Evolutionary conservation across 2,888 invertebrate genomes (phyloP).

Genomic region (Dyspetes luteomarginatus): DNA sequence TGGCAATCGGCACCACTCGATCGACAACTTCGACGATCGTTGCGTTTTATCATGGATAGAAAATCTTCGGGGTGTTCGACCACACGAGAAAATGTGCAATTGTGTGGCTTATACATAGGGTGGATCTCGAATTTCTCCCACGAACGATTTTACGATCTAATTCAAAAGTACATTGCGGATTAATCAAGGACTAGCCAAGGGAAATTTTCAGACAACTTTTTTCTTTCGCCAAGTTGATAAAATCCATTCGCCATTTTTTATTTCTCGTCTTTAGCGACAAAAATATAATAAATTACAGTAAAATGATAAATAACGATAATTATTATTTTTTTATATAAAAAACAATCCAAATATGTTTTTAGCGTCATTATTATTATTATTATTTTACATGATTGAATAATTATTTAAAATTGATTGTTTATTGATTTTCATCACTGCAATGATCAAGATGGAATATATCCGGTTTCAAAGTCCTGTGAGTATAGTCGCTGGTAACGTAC

Average conservation of each 20-base stretch:
- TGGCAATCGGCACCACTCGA: slow-evolving; percentile 36
- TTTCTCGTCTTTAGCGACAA: too few species aligned
- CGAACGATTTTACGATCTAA: slow-evolving; percentile 48
- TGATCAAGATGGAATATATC: not conserved
- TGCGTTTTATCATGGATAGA: slow-evolving; percentile 60
- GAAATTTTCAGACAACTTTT: not conserved
- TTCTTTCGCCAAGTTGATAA: not conserved
- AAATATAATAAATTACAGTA: too few species aligned
- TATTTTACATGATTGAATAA: too few species aligned
- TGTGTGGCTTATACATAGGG: slow-evolving; percentile 15
- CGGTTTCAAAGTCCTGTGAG: not conserved
- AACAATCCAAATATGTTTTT: too few species aligned
- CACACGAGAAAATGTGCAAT: slow-evolving; percentile 26
- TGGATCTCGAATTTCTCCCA: slow-evolving; percentile 40
- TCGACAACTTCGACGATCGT: slow-evolving; percentile 31
- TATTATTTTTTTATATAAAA: too few species aligned
- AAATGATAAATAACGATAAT: too few species aligned
- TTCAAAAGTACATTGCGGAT: slow-evolving; percentile 33
- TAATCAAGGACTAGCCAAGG: slow-evolving; percentile 45
- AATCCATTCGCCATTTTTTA: too few species aligned
- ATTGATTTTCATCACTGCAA: too few species aligned
- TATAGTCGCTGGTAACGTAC: slow-evolving; percentile 65
- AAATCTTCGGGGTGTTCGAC: slow-evolving; percentile 62
- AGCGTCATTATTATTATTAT: too few species aligned
- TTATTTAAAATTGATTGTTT: too few species aligned